Percentiles rank a stretch among this genome's conserved stretches.
phyloP scores from a whole-genome alignment of 35 echinoderm and acorn worm species.

The Patiria miniata region DNA sequence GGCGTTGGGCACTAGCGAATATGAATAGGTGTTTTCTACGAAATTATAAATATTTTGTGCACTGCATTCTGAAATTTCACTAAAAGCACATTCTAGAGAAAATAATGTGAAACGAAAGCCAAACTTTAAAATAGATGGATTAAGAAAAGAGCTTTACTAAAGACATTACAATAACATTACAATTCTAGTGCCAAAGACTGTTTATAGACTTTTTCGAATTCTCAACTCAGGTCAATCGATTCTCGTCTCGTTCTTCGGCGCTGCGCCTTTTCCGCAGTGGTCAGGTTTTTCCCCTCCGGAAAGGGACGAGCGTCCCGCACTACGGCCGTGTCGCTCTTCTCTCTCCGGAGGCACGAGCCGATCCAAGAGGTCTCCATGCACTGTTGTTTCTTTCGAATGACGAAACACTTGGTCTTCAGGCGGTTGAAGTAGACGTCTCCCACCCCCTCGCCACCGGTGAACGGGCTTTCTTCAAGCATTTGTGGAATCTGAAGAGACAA shows the following conservation, averaged over 20 bases:
- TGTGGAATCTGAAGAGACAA: constrained; percentile 54
- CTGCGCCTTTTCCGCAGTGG: background rate
- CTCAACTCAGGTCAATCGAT: too few relatives aligned
- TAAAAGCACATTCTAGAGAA: too few relatives aligned
- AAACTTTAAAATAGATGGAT: too few relatives aligned
- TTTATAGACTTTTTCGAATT: too few relatives aligned
- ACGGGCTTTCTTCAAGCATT: constrained; percentile 51
- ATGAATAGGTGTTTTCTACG: too few relatives aligned
- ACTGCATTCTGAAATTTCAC: too few relatives aligned
- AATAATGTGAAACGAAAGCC: too few relatives aligned
- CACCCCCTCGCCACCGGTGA: constrained; percentile 41
- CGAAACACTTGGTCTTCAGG: constrained; percentile 53
- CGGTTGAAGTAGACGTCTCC: constrained; percentile 70
- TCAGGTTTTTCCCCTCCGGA: constrained; percentile 29
- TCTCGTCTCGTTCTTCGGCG: background rate
- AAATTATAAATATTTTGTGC: too few relatives aligned
- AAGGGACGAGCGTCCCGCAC: constrained; percentile 42
- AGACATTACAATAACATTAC: too few relatives aligned
- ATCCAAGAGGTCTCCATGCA: constrained; percentile 67
- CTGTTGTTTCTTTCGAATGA: constrained; percentile 41
- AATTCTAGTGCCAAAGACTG: too few relatives aligned
- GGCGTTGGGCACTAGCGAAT: too few relatives aligned
- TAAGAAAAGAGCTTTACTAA: too few relatives aligned
- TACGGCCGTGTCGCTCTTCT: constrained; percentile 44
- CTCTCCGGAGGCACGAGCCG: constrained; percentile 52